These are phyloP conservation scores for Diacarnus erythraeanus DNA, from an alignment of 37 sponge, comb jelly and placozoan species.

Conservation along the genomic window DNA sequence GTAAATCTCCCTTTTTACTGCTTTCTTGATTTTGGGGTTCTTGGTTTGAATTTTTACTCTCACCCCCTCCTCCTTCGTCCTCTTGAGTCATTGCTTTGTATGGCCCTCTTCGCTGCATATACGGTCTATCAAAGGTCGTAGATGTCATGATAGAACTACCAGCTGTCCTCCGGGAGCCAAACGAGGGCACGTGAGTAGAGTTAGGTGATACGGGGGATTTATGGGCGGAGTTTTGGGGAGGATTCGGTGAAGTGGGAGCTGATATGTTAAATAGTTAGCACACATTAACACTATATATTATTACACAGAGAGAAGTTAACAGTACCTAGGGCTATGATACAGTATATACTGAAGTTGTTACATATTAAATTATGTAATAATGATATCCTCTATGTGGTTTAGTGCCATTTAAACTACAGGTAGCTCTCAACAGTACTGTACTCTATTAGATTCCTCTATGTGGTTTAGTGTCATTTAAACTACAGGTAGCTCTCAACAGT, in stretches of 20 bases:
- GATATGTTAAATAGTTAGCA: no score
- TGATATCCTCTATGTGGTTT: no score
- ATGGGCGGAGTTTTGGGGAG: no score
- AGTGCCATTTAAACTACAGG: no score
- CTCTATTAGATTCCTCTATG: no score
- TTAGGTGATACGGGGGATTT: background rate
- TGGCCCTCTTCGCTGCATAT: conserved; percentile 10
- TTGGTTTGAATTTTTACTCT: background rate
- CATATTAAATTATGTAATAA: no score
- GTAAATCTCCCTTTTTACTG: background rate
- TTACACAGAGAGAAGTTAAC: no score
- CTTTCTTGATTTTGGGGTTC: background rate
- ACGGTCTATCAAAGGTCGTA: conserved; percentile 18
- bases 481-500: no score
- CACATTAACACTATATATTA: no score
- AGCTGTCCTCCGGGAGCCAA: conserved; percentile 16
- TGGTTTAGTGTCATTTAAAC: no score
- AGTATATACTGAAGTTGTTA: background rate
- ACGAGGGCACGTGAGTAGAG: background rate
- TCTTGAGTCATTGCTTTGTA: background rate
- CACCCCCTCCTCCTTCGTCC: background rate
- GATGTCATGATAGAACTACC: conserved; percentile 50
- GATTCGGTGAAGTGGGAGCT: no score
- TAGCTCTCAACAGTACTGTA: no score
- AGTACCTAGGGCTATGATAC: background rate